Evolutionary conservation across 2,113 vertebrate genomes (phyloP).

Genomic region (Potamarius usumacintae): DNA sequence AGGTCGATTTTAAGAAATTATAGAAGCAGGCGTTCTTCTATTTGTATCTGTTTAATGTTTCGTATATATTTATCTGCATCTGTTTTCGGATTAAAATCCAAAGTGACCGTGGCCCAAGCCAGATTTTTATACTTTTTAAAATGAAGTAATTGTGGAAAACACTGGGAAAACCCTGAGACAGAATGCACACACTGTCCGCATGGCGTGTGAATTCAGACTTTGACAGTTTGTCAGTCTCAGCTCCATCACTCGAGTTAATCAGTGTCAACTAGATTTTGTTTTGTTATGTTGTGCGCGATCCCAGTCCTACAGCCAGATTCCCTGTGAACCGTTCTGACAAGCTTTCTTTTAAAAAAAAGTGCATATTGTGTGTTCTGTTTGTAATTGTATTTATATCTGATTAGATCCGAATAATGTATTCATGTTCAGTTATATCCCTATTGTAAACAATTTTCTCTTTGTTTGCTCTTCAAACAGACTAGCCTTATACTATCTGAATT

Average conservation of each 20-base stretch:
- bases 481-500: not conserved
- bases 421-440: not conserved
- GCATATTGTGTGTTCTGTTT: too few relatives aligned
- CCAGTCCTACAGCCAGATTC: not conserved
- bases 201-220: not conserved
- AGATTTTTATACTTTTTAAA: not conserved
- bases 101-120: not conserved
- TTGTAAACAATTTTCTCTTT: not conserved
- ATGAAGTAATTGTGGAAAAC: not conserved
- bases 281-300: not conserved
- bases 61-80: not conserved
- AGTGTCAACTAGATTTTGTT: not conserved
- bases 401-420: not conserved
- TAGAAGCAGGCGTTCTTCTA: not conserved
- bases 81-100: not conserved
- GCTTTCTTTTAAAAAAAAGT: not conserved
- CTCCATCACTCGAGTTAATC: not conserved
- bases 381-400: not conserved
- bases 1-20: not conserved
- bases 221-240: not conserved
- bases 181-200: not conserved
- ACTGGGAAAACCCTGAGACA: not conserved
- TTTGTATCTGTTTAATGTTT: not conserved
- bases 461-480: too few relatives aligned
- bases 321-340: not conserved